Evolutionary conservation across 92 coral and sea anemone species (phyloP), one percentile per base, ranked within the genome.

Genomic region (Siderastrea siderea): DNA sequence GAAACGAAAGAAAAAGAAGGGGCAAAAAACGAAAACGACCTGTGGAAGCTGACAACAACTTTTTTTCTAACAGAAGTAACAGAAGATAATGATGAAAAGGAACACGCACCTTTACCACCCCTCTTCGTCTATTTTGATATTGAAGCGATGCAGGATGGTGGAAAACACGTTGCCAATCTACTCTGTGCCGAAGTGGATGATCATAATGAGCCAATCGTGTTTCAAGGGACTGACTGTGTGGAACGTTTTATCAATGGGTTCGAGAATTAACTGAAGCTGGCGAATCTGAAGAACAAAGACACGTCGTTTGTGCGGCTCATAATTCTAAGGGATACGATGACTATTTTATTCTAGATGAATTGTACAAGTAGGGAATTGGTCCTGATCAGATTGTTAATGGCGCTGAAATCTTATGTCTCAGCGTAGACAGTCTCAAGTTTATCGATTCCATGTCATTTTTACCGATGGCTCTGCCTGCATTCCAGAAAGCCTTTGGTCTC

Each of bases 401-500:
- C 1, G 77, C 61, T 44, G 50, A 73, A 9, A 51, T 51, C 11
- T 14, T 59, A 3, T 59, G 38, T 26, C 38, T 26, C 38, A 26
- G 38, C 38, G 38, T 26, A 26, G 38, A 26, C 38, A 26, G 38
- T 26, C 38, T 26, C 38, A 26, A 26, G 38, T 26, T 0, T 26
- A 26, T 26, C 38, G 38, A 26, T 26, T 26, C 38, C 38, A 26
- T 26, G 38, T 26, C 38, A 26, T 26, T 26, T 26, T 26, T 26
- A 26, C 38, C 38, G 0, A 26, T 26, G 38, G 38, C 38, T 26
- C 38, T 26, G 38, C 38, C 38, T 26, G 38, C 38, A 26, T 26
- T 0, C 38, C 38, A 26, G 38, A 26, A 26, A 26, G 38, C 92
- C 38, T 89, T 89, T 55, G 83, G 80, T 1, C 46, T 74, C 1